Evolutionary conservation across 2,888 invertebrate genomes (phyloP), one percentile per base, ranked within the genome.

Genomic region (Tachystola acroxantha): DNA sequence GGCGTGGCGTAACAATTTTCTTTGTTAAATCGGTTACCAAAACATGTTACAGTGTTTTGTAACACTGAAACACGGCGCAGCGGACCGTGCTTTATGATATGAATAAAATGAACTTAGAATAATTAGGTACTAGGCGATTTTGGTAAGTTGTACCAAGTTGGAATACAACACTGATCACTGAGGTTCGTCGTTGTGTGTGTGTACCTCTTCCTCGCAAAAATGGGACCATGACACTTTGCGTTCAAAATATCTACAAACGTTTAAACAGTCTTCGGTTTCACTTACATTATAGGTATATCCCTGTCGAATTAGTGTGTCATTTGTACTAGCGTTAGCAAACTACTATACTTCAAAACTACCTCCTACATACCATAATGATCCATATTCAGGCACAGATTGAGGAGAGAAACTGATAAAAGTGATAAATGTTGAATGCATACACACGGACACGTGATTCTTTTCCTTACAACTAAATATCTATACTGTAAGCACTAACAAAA

Each of bases 211-310:
- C 53, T 58, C 55, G 57, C 59, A 57, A 61, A 53, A 7, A 64
- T 44, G 60, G 64, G 59, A 63, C 63, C 64, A 57, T 60, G 56
- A 61, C 46, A 59, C 64, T 65, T 60, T 65, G 60, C 54, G 64
- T 67, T 68, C 64, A 75, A 74, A 77, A 78, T 77, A 79, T 76
- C 71, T 82, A 85, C 68, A 74, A 76, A 73, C 67, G 74, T 80
- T 77, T 67, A 53, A 72, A 75, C 86, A 86, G 86, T 86, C 86
- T 86, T 86, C 77, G 69, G 72, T 78, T 84, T 72, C 71, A 71
- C 84, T 86, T 84, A 85, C 65, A 77, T 69, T 28, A 71, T 70
- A 73, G 67, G 72, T 76, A 73, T 71, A 74, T 75, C 86, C 85
- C 85, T 86, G 84, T 84, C 66, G 69, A 70, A 69, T 75, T 71